These are phyloP conservation scores for Uloborus diversus DNA, from an alignment of 1,140 invertebrate genomes.

Conservation along the genomic window DNA sequence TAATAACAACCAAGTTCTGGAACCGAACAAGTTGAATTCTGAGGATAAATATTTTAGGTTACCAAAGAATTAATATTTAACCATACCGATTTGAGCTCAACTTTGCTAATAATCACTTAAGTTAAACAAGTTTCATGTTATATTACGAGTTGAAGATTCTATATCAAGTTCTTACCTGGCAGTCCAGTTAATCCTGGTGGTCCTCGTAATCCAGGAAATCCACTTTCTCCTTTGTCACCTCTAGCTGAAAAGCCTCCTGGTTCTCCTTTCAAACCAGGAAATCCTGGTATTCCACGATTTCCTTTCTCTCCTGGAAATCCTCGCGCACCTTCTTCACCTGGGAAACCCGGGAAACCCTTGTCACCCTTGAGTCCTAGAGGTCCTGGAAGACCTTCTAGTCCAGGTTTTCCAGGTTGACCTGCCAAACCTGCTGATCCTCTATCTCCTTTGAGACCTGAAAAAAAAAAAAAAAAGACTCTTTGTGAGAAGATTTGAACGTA, in stretches of 20 bases:
- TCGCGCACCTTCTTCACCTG: slow-evolving; percentile 41
- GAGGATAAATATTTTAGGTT: too few species aligned
- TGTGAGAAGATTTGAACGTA: too few species aligned
- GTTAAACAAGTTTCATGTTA: too few species aligned
- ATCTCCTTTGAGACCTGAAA: slow-evolving; percentile 40
- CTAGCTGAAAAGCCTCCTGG: slow-evolving; percentile 38
- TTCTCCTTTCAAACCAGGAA: slow-evolving; percentile 55
- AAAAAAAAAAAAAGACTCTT: too few species aligned
- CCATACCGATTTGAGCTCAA: too few species aligned
- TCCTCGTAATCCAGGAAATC: slow-evolving; percentile 67
- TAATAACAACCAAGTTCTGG: too few species aligned
- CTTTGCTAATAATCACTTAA: too few species aligned
- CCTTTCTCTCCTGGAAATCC: slow-evolving; percentile 57
- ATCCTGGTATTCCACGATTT: slow-evolving; percentile 60
- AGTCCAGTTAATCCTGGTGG: slow-evolving; percentile 63
- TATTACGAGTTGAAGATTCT: too few species aligned
- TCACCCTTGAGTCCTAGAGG: slow-evolving; percentile 46
- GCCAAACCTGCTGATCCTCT: slow-evolving; percentile 55
- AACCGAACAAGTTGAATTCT: too few species aligned
- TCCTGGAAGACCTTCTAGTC: slow-evolving; percentile 51
- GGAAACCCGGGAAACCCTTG: slow-evolving; percentile 60
- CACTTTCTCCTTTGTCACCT: slow-evolving; percentile 62
- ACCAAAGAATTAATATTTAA: too few species aligned
- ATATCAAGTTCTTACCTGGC: slow-evolving; percentile 50
- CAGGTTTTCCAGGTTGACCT: slow-evolving; percentile 68